Base-by-base conservation (phyloP, 2,888 invertebrate genomes). In the Crioceris asparagi region DNA sequence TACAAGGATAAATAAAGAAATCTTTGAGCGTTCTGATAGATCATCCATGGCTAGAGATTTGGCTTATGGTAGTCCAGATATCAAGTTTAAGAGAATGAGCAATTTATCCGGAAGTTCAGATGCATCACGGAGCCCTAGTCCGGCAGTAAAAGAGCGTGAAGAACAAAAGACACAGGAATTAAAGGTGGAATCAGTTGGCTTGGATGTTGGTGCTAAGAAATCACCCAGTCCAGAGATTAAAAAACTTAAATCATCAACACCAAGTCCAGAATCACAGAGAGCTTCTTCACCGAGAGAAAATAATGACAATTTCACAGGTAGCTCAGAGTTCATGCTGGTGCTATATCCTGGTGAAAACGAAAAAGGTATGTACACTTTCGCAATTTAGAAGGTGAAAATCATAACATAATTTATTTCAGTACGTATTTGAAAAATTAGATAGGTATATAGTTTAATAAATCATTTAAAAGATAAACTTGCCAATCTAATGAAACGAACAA, bases 241-340 rank as follows among this genome's bases (percentile, higher is more conserved):
- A 7, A 30, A 30, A 34, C 18, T 32, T 19, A 40, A 37, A 29
- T 18, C 19, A 6, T 35, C 14, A 15, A 29, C 38, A 14, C 19
- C 39, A 2, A 40, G 31, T 45, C 33, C 52, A 25, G 45, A 40
- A 27, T 11, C 46, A 26, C 32, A 35, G 10, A 46, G 29, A 32
- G 44, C 40, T 6, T 48, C 42, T 19, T 29, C 45, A 15, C 38
- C 42, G 29, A 44, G 42, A 49, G 54, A 60, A 41, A 65, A 64
- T 29, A 65, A 64, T 35, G 69, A 66, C 48, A 69, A 67, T 35
- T 51, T 68, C 29, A 74, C 75, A 34, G 79, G 76, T 26, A 83
- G 83, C 62, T 81, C 79, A 35, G 87, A 87, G 61, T 82, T 85
- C 55, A 83, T 87, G 81, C 67, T 86, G 45, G 81, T 86, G 34